These are phyloP conservation scores for Phataginus tricuspis DNA, from an alignment of 2,797 vertebrate species.

Conservation along the genomic window DNA sequence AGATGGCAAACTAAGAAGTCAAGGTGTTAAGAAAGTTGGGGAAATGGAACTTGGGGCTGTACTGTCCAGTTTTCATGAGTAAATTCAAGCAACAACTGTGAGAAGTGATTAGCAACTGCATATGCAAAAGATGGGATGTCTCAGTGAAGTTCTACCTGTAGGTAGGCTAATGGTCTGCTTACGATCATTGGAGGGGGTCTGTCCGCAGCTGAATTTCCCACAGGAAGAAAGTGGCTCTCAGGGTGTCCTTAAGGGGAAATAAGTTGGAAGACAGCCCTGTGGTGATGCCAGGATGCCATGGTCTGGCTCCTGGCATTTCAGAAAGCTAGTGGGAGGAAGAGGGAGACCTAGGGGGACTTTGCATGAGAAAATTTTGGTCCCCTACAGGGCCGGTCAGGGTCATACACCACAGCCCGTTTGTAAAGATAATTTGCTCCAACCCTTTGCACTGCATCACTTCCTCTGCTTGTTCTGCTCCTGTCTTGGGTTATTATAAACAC, in stretches of 20 bases:
- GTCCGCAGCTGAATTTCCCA: not conserved
- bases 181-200: not conserved
- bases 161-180: not conserved
- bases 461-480: not conserved
- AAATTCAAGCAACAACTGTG: not conserved
- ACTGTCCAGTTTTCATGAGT: not conserved
- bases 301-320: not conserved
- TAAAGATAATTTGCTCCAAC: not conserved
- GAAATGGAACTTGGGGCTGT: not conserved
- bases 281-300: not conserved
- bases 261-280: not conserved
- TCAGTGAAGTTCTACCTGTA: no score
- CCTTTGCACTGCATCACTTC: not conserved
- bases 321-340: not conserved
- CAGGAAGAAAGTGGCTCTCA: not conserved
- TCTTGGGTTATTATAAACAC: not conserved
- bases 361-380: not conserved
- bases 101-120: not conserved
- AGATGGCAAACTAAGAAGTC: not conserved
- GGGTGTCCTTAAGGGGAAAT: not conserved
- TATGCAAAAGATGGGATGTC: not conserved
- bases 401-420: not conserved
- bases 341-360: not conserved
- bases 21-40: not conserved
- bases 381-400: not conserved